Conservation (phyloP, 2,797 vertebrate species). For the Gadopsis bispinosus region DNA sequence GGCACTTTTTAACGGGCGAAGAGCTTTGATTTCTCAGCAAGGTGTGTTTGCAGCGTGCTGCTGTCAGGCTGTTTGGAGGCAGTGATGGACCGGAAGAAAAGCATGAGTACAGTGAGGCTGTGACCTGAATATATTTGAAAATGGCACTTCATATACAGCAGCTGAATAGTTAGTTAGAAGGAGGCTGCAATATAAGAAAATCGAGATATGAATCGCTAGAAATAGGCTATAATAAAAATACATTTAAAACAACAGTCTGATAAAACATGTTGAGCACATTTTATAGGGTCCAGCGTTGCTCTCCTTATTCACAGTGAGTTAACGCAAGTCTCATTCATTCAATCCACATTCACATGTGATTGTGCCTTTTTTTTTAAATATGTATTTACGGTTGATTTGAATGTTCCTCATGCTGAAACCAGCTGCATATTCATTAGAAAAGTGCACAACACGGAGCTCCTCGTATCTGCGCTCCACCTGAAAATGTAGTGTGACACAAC, state of each 20-base stretch:
- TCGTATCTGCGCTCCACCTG: constrained; percentile 13
- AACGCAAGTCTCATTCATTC: constrained; percentile 5
- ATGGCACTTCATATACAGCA: not conserved
- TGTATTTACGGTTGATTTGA: not conserved
- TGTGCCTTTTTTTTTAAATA: not conserved
- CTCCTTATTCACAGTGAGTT: not conserved
- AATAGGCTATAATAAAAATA: not conserved
- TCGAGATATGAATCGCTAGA: not conserved
- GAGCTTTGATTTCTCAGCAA: not conserved
- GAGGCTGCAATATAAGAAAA: not conserved
- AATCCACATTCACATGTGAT: too few species aligned
- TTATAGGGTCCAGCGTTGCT: not conserved
- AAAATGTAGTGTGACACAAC: constrained; percentile 23
- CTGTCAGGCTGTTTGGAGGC: constrained; percentile 25
- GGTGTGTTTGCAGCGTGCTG: not conserved
- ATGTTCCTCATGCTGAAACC: not conserved
- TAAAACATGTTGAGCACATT: not conserved
- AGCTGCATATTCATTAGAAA: not conserved
- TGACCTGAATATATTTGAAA: constrained; percentile 15
- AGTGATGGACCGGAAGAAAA: constrained; percentile 32
- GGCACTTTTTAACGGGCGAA: constrained; percentile 14
- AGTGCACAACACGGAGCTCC: not conserved
- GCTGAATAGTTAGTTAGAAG: not conserved
- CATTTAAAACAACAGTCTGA: too few species aligned
- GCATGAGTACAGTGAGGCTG: constrained; percentile 19